Base-by-base conservation (phyloP, 2,797 vertebrate species). In the Characodon lateralis region DNA sequence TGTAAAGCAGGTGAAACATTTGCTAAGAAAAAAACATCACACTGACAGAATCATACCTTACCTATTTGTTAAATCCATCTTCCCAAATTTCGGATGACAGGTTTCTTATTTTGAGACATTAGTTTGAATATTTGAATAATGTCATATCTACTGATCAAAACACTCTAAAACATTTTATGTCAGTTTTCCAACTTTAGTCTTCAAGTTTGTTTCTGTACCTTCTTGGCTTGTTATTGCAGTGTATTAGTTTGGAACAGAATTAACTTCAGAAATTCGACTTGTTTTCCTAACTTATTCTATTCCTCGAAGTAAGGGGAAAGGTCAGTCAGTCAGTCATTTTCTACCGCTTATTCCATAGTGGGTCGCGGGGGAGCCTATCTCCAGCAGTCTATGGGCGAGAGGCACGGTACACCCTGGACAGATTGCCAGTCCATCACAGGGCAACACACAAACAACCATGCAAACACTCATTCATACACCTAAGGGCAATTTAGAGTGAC, bases 251-350 rank as follows among this genome's bases (percentile, higher is more conserved):
- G 59, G 53, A 79, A 84, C 76, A 73, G 65, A 61, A 2, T 76
- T 56, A 79, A 76, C 83, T 71, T 78, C 35, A 79, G 73, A 91
- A 87, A 90, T 81, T 82, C 74, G 68, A 91, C 88, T 86, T 71
- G 77, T 24, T 73, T 85, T 83, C 73, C 79, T 74, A 71, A 88
- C 88, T 84, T 82, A 85, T 77, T 70, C 71, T 22, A 22, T 68
- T 80, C 2, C 35, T 75, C 2, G 35, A 55, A 53, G 31, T 55
- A 76, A 48, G 10, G 22, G 14, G 28, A 16, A 28, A 20, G 39
- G n/a, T 58, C 73, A 35, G 12, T 28, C 73, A 35, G 12, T 28
- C 28, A 28, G 28, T 28, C 28, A 28, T 28, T 28, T 28, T 28
- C 28, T 28, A 28, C 28, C 28, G 28, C 28, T 28, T 28, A 28